Percentiles rank a stretch among this genome's conserved stretches.
Evolutionary conservation across 2,113 vertebrate species (phyloP).

Genomic region (Oryzias javanicus): DNA sequence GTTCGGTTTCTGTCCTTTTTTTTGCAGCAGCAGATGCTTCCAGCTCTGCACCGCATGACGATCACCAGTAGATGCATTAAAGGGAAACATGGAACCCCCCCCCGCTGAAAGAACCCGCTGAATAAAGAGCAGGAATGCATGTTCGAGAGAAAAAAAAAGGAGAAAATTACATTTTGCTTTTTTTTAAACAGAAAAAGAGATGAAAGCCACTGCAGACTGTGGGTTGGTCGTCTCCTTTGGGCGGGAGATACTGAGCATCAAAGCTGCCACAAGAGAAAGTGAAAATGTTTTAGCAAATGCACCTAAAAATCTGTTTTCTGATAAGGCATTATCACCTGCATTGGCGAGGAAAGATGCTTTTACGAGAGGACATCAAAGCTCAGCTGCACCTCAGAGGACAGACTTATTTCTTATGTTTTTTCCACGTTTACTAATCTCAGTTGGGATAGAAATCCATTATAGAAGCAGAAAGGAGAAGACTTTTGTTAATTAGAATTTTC

Average conservation of each 20-base stretch:
- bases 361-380: constrained; percentile 36
- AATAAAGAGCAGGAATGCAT: not conserved
- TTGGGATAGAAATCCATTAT: not conserved
- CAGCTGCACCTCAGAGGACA: constrained; percentile 1
- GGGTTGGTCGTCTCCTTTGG: constrained; percentile 8
- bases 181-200: constrained; percentile 5
- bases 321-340: constrained; percentile 41
- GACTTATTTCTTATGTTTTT: constrained; percentile 21
- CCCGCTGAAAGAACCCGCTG: constrained; percentile 10
- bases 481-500: too few species aligned
- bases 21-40: constrained; percentile 34
- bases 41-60: constrained; percentile 39
- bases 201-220: constrained; percentile 9
- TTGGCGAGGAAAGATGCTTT: constrained; percentile 23
- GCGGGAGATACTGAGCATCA: constrained; percentile 6
- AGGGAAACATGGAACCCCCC: constrained; percentile 5
- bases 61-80: constrained; percentile 14
- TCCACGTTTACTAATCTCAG: constrained; percentile 25
- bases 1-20: too few species aligned
- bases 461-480: not conserved
- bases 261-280: too few species aligned
- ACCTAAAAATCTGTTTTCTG: constrained; percentile 48
- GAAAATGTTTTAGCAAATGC: constrained; percentile 3
- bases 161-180: not conserved
- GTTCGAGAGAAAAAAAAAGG: not conserved